Conservation (phyloP, 2,888 invertebrate genomes). For the Diadegma fenestrale region DNA sequence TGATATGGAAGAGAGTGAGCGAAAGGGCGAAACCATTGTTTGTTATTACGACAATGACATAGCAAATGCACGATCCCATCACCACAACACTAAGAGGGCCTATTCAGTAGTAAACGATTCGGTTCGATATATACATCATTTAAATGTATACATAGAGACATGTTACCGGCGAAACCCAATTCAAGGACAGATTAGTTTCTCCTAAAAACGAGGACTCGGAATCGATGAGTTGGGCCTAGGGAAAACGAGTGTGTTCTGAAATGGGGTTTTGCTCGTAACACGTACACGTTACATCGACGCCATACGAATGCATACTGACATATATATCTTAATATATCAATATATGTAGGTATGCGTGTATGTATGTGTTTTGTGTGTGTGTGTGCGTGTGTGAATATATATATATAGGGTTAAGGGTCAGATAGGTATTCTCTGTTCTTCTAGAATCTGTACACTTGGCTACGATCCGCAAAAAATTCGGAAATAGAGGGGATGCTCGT, state of each 20-base stretch:
- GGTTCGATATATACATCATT: slow-evolving; percentile 30
- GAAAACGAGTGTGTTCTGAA: not conserved
- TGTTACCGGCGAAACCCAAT: slow-evolving; percentile 12
- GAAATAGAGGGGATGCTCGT: slow-evolving; percentile 84
- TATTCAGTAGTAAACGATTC: slow-evolving; percentile 69
- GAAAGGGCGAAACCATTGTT: slow-evolving; percentile 72
- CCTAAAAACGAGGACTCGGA: not conserved
- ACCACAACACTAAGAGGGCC: slow-evolving; percentile 83
- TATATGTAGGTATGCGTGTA: slow-evolving; percentile 62
- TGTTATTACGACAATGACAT: slow-evolving; percentile 82
- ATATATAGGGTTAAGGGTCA: slow-evolving; percentile 67
- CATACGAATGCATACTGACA: slow-evolving; percentile 44
- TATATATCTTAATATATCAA: slow-evolving; percentile 66
- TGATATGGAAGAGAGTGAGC: slow-evolving; percentile 68
- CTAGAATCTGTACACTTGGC: slow-evolving; percentile 79
- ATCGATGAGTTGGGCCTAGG: not conserved
- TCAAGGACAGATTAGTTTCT: not conserved
- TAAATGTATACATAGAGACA: not conserved
- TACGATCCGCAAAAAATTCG: slow-evolving; percentile 83
- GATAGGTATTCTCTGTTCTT: slow-evolving; percentile 66
- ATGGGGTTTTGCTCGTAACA: not conserved
- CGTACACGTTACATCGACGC: not conserved
- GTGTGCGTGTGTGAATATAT: slow-evolving; percentile 23
- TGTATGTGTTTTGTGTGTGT: slow-evolving; percentile 9
- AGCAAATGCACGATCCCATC: slow-evolving; percentile 85